These are phyloP conservation scores for Megaptera novaeangliae DNA, from an alignment of 2,113 vertebrate species.

Conservation along the genomic window DNA sequence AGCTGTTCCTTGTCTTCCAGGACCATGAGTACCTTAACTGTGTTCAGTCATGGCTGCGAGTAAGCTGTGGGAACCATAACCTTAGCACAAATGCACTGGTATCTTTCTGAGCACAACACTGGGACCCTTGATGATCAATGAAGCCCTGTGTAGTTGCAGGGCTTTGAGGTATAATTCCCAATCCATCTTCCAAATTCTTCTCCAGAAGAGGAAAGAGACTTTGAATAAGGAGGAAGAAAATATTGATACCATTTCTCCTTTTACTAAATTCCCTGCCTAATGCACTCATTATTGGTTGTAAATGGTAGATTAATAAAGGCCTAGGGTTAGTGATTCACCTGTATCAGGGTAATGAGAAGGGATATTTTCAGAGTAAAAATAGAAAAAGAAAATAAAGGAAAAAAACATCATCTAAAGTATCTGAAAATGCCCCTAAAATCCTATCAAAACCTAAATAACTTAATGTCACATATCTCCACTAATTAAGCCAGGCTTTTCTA, in stretches of 20 bases:
- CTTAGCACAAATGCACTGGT: not conserved
- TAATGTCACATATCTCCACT: not conserved
- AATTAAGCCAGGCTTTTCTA: conserved; percentile 48
- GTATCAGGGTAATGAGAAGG: not conserved
- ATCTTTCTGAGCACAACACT: not conserved
- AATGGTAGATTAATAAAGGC: not conserved
- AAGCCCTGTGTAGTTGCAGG: not conserved
- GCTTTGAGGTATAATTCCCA: not conserved
- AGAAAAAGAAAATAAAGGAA: not conserved
- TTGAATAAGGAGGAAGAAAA: not conserved
- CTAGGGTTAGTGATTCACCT: not conserved
- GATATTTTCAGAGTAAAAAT: not conserved
- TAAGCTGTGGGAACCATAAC: not conserved
- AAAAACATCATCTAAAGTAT: not conserved
- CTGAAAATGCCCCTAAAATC: not conserved
- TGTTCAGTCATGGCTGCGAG: not conserved
- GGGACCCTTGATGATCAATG: not conserved
- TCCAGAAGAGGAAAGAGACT: not conserved
- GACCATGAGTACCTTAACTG: not conserved
- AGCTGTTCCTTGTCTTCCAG: not conserved
- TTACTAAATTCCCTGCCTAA: not conserved
- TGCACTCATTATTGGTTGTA: not conserved
- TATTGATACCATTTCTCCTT: not conserved
- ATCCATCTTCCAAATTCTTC: not conserved
- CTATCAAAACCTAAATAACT: not conserved